Evolutionary conservation across 2,797 vertebrate species (phyloP), one percentile per base, ranked within the genome.

Genomic region (Okamejei kenojei): DNA sequence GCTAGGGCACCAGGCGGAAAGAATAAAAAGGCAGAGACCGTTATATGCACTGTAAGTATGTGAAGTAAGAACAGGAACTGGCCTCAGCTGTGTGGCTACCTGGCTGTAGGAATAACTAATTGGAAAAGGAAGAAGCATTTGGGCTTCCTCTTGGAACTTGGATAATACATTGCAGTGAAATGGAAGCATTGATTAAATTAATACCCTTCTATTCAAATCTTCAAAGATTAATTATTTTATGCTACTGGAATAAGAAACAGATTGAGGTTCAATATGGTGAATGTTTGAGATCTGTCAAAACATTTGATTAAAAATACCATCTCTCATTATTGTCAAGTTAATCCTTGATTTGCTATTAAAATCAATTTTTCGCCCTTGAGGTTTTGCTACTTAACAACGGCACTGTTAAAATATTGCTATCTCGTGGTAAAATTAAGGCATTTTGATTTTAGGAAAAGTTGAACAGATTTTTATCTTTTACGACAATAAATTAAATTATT

Each of bases 391-490:
- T 71, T 35, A 86, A 26, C 54, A 8, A 23, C 63, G 71, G 32
- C 21, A 71, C 26, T 90, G 38, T n/a, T 90, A 90, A 90, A 90
- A 90, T 38, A 90, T 65, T 90, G 86, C 68, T 65, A 90, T 65
- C 86, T 90, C 35, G 86, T 90, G 86, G 86, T 8, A 71, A 84
- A n/a, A 71, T 84, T 9, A 23, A 61, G 61, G 61, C 81, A 84
- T 84, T 84, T 58, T 58, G 3, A n/a, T 84, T 54, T 29, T 45
- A 54, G 15, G 23, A 61, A 54, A 58, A 82, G 11, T 84, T 10
- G 17, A 15, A 19, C 78, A 38, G 35, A 80, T 80, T 45, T 80
- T 80, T 2, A 45, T 45, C 35, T 80, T 80, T 45, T 17, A 15
- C 17, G 78, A 23, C 35, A 80, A 21, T 35, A 80, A 21, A 80